Percentiles rank a stretch among this genome's conserved stretches.
phyloP scores from a whole-genome alignment of 2,113 vertebrate genomes.

The Campylorhamphus procurvoides region DNA sequence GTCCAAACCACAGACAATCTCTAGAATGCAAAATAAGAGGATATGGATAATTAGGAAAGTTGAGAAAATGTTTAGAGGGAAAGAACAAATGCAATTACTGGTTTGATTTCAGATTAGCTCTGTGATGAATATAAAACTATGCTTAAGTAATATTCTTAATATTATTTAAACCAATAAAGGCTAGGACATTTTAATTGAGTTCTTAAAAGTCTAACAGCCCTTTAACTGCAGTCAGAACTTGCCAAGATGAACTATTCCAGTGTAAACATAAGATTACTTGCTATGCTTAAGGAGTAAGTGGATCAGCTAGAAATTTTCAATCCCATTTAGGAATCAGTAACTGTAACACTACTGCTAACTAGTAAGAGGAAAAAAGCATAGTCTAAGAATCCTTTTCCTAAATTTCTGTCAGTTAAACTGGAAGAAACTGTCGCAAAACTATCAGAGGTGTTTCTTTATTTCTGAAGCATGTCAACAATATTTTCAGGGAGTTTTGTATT shows the following conservation, averaged over 20 bases:
- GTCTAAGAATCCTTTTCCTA: background rate
- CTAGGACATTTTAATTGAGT: conserved; percentile 46
- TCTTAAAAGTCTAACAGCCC: conserved; percentile 38
- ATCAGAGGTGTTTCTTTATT: background rate
- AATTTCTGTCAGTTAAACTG: background rate
- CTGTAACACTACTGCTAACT: conserved; percentile 5
- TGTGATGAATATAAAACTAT: background rate
- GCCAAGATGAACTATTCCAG: conserved; percentile 35
- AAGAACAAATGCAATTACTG: background rate
- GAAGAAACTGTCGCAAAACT: background rate
- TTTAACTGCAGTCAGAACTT: conserved; percentile 37
- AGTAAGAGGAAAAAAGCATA: background rate
- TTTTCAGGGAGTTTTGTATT: background rate
- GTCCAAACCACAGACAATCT: background rate
- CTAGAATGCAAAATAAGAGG: background rate
- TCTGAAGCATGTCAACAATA: background rate
- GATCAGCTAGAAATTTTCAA: conserved; percentile 28
- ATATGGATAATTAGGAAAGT: background rate
- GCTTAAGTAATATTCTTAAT: conserved; percentile 51
- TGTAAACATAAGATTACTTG: conserved; percentile 40
- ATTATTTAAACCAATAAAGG: conserved; percentile 29
- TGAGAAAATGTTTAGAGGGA: background rate
- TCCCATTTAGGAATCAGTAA: conserved; percentile 18
- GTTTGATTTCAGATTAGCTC: conserved; percentile 37
- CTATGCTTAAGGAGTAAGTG: conserved; percentile 35